Conservation (phyloP, 2,113 vertebrate genomes). For the Pseudorhombus dupliciocellatus region DNA sequence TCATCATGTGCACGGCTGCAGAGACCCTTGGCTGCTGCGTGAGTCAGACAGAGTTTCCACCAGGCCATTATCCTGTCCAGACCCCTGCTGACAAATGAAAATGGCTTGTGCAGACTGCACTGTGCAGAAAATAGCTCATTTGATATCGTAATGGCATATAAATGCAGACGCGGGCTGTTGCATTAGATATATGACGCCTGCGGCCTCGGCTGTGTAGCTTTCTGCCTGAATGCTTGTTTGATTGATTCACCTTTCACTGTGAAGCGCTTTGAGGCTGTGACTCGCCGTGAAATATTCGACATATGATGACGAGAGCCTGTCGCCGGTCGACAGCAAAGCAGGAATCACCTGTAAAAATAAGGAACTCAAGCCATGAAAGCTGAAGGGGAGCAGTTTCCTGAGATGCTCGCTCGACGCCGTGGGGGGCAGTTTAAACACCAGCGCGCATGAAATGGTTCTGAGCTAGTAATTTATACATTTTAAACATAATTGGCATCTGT, state of each 20-base stretch:
- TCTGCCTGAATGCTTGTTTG: background rate
- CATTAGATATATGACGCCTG: constrained; percentile 6
- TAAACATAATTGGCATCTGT: background rate
- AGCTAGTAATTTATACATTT: background rate
- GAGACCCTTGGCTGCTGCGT: constrained; percentile 35
- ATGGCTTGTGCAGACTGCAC: constrained; percentile 44
- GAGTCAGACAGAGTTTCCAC: constrained; percentile 53
- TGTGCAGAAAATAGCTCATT: constrained; percentile 31
- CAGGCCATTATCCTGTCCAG: constrained; percentile 48
- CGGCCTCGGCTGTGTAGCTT: background rate
- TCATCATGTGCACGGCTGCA: background rate
- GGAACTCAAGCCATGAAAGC: constrained; percentile 15
- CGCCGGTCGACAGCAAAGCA: background rate
- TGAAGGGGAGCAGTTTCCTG: constrained; percentile 44
- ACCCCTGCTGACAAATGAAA: constrained; percentile 53
- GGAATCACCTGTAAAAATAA: constrained; percentile 58
- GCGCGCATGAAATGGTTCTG: background rate
- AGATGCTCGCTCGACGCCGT: background rate
- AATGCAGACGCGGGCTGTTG: constrained; percentile 35
- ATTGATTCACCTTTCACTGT: constrained; percentile 22
- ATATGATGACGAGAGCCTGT: background rate
- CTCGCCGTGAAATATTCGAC: constrained; percentile 5
- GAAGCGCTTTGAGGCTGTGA: constrained; percentile 26
- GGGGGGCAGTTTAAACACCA: constrained; percentile 21
- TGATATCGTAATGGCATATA: constrained; percentile 37